phyloP scores from a whole-genome alignment of 64 coral and sea anemone species.

The Porites lutea region DNA sequence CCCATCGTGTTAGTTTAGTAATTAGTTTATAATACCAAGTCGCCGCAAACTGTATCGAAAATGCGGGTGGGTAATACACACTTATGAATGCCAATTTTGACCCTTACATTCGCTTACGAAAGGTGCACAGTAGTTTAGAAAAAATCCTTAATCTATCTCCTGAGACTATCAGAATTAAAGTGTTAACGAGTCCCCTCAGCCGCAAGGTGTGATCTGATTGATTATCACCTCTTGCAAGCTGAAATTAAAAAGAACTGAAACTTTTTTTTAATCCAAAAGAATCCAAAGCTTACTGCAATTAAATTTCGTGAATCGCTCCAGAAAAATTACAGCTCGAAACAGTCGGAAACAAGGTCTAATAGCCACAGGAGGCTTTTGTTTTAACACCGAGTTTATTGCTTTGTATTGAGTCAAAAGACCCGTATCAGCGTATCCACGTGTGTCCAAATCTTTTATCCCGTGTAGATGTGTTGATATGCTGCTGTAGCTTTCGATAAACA shows the following conservation, averaged over 20 bases:
- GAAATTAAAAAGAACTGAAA: not conserved
- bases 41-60: not conserved
- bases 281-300: not conserved
- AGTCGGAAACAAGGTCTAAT: not conserved
- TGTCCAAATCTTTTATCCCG: not conserved
- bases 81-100: not conserved
- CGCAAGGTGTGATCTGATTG: no score
- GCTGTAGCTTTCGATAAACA: conserved; percentile 19
- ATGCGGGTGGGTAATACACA: not conserved
- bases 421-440: conserved; percentile 11
- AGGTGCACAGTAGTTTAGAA: not conserved
- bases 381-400: not conserved
- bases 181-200: no score
- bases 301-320: conserved; percentile 8
- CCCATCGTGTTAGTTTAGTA: conserved; percentile 6
- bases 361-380: not conserved
- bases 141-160: not conserved
- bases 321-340: not conserved
- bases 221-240: not conserved
- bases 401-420: conserved; percentile 24
- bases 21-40: not conserved
- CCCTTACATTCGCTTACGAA: not conserved
- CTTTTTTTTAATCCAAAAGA: not conserved
- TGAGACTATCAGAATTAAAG: no score
- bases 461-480: conserved; percentile 18